A percentile compares a stretch with the other conserved stretches of the same genome.
phyloP scores from a whole-genome alignment of 2,888 invertebrate species.

The Stramonita haemastoma region DNA sequence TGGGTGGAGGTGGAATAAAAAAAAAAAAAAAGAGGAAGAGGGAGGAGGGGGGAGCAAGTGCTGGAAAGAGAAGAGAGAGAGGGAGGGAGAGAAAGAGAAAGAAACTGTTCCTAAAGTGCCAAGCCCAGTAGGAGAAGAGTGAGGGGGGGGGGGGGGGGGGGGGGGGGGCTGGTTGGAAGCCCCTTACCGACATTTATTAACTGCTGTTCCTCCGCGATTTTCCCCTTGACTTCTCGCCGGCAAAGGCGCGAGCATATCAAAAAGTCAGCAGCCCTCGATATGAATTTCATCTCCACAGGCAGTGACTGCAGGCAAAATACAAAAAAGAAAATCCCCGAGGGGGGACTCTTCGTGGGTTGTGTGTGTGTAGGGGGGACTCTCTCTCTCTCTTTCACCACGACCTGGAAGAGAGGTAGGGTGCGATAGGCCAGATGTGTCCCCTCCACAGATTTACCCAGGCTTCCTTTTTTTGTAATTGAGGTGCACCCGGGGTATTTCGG shows the following conservation, averaged over 20 bases:
- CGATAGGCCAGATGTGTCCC: background rate
- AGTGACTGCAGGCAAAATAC: background rate
- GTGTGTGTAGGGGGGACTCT: background rate
- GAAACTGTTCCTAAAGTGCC: constrained; percentile 4
- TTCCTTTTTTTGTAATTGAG: background rate
- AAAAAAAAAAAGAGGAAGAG: background rate
- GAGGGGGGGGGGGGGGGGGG: too few species aligned
- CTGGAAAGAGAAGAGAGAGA: background rate
- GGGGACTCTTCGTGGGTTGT: background rate
- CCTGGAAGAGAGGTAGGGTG: too few species aligned
- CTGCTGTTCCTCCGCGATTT: constrained; percentile 55
- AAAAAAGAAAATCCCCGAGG: background rate
- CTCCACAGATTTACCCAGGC: background rate
- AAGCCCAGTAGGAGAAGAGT: background rate
- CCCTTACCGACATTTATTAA: constrained; percentile 51
- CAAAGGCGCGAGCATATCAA: constrained; percentile 52
- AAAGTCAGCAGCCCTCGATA: constrained; percentile 45
- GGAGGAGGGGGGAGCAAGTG: background rate
- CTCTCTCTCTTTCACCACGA: too few species aligned
- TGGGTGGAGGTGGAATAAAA: background rate
- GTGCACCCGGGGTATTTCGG: too few species aligned
- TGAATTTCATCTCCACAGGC: constrained; percentile 37
- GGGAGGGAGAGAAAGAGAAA: background rate
- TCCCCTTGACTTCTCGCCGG: constrained; percentile 44
- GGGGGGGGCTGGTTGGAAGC: constrained; percentile 34